Conservation (phyloP, 2,888 invertebrate species). For the Eretmocerus hayati region DNA sequence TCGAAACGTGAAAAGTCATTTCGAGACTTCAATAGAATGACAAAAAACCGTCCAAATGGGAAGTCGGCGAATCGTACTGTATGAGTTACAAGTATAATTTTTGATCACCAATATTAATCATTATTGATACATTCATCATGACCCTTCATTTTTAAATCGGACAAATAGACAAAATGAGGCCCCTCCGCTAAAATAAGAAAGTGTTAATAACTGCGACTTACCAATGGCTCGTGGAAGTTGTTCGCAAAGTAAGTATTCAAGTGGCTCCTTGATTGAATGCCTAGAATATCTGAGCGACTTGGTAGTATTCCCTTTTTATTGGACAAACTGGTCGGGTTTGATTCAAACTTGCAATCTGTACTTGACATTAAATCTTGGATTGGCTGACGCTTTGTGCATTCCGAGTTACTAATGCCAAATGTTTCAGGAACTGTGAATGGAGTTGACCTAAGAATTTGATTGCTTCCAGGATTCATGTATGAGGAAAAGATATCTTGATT, state of each 20-base stretch:
- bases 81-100: no score
- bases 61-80: no score
- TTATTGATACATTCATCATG: no score
- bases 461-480: slow-evolving; percentile 25
- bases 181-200: no score
- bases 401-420: slow-evolving; percentile 20
- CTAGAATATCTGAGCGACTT: slow-evolving; percentile 5
- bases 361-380: slow-evolving; percentile 18
- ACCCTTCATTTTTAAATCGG: no score
- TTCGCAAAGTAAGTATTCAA: slow-evolving; percentile 40
- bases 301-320: slow-evolving; percentile 4
- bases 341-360: slow-evolving; percentile 19
- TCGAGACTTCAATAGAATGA: no score
- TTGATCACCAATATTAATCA: no score
- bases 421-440: slow-evolving; percentile 16
- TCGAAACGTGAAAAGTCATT: no score
- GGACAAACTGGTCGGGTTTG: slow-evolving; percentile 3
- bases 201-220: no score
- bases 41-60: no score
- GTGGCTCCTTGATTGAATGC: slow-evolving; percentile 24
- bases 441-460: slow-evolving; percentile 28
- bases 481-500: slow-evolving; percentile 44
- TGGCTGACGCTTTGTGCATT: slow-evolving; percentile 17
- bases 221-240: slow-evolving; percentile 35
- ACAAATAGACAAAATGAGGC: no score